phyloP scores from a whole-genome alignment of 2,113 vertebrate species.

The Epinephelus moara region DNA sequence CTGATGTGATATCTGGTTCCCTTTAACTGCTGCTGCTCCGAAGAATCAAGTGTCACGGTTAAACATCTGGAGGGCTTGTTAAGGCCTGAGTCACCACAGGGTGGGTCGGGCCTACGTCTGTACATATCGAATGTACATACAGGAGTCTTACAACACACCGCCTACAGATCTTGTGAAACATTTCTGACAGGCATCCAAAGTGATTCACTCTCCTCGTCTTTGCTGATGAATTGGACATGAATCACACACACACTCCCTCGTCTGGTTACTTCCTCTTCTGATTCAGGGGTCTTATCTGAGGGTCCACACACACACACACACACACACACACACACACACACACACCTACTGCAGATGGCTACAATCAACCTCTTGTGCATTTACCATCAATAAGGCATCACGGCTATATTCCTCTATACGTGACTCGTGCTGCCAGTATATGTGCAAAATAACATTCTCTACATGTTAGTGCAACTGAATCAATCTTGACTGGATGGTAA shows the following conservation, averaged over 20 bases:
- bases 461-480: slow-evolving; percentile 35
- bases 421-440: slow-evolving; percentile 34
- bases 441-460: slow-evolving; percentile 43
- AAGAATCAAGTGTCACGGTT: slow-evolving; percentile 1
- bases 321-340: background rate
- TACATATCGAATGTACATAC: slow-evolving; percentile 23
- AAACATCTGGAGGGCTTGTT: slow-evolving; percentile 56
- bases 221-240: slow-evolving; percentile 33
- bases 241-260: slow-evolving; percentile 43
- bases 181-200: background rate
- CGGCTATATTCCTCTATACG: background rate
- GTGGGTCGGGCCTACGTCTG: background rate
- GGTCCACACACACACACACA: background rate
- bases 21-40: slow-evolving; percentile 26
- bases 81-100: slow-evolving; percentile 67
- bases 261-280: slow-evolving; percentile 51
- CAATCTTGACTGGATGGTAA: slow-evolving; percentile 27
- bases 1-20: slow-evolving; percentile 46
- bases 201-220: slow-evolving; percentile 48
- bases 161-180: slow-evolving; percentile 62
- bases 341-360: slow-evolving; percentile 23
- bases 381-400: slow-evolving; percentile 49
- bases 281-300: slow-evolving; percentile 48
- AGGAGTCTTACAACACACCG: slow-evolving; percentile 47
- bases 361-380: slow-evolving; percentile 54